Evolutionary conservation across 2,113 vertebrate species (phyloP).

Genomic region (Craseonycteris thonglongyai): DNA sequence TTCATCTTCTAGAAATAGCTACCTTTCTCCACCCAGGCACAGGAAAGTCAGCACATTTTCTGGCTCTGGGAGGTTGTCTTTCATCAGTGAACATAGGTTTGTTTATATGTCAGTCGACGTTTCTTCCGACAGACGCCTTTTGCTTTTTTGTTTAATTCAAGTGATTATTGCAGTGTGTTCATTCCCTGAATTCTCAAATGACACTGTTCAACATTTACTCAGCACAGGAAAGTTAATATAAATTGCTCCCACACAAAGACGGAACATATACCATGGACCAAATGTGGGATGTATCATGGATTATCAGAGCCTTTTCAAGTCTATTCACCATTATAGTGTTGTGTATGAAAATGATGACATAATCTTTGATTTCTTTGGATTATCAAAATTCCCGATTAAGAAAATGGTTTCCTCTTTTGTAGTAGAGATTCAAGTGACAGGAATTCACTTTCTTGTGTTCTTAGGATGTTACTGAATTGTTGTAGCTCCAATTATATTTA

Average conservation of each 20-base stretch:
- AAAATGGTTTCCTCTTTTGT: conserved; percentile 26
- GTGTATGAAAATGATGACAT: background rate
- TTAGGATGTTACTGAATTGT: background rate
- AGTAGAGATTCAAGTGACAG: background rate
- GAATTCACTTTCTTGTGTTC: background rate
- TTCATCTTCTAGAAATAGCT: background rate
- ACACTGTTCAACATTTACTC: conserved; percentile 51
- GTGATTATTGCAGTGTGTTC: background rate
- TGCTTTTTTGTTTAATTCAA: conserved; percentile 18
- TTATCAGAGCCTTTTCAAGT: conserved; percentile 28
- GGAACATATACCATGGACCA: conserved; percentile 1
- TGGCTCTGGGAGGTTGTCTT: background rate
- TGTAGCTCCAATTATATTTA: background rate
- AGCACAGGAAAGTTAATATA: conserved; percentile 12
- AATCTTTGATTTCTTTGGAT: background rate
- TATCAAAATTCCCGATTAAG: background rate
- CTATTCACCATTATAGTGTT: background rate
- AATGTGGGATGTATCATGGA: background rate
- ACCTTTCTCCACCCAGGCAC: background rate
- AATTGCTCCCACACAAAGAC: conserved; percentile 40
- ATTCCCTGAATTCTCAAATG: conserved; percentile 38
- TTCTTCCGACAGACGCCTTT: conserved; percentile 17
- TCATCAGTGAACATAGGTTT: background rate
- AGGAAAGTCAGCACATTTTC: background rate
- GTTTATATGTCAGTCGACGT: background rate